Evolutionary conservation across 2,797 vertebrate species (phyloP), one percentile per base, ranked within the genome.

Genomic region (Gymnoscopelus braueri): DNA sequence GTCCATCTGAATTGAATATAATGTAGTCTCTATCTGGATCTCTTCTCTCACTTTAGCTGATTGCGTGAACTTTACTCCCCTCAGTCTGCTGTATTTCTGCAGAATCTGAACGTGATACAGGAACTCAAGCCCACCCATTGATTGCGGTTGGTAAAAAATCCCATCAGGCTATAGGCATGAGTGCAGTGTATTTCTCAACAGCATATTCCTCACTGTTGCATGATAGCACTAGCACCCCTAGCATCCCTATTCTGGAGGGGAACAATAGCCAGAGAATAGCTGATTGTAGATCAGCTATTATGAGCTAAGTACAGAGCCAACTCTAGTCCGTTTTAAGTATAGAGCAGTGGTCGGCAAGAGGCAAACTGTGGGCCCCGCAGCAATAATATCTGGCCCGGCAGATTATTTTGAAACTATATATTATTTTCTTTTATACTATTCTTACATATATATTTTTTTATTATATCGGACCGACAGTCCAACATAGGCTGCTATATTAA

Each of bases 121-220:
- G 24, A 56, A n/a, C 26, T 29, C n/a, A 26, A 35, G 29, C 56
- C 7, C 56, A 8, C 12, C 24, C 0, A 35, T 5, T 12, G 8
- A 58, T 8, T 5, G 56, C 55, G 12, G 59, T 32, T 32, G 7
- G 39, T 0, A 47, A 48, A 39, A 26, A 78, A 71, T 52, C 50
- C 39, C 15, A 23, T 8, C 0, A 35, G 47, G 52, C 63, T 60
- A 69, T 61, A 32, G 29, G 29, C 29, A 3, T 32, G 29, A 62
- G 60, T 51, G 65, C 11, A 14, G 35, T 39, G 49, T 7, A 24
- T 55, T 59, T 49, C 8, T 49, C 29, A 49, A 70, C 39, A 66
- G 60, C 13, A 19, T 47, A 13, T 14, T 56, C 54, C 23, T 29
- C 12, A 29, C 23, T 19, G 19, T 19, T 19, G 19, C 19, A 19